phyloP scores from a whole-genome alignment of 2,113 vertebrate genomes.

The Sclerurus mexicanus region DNA sequence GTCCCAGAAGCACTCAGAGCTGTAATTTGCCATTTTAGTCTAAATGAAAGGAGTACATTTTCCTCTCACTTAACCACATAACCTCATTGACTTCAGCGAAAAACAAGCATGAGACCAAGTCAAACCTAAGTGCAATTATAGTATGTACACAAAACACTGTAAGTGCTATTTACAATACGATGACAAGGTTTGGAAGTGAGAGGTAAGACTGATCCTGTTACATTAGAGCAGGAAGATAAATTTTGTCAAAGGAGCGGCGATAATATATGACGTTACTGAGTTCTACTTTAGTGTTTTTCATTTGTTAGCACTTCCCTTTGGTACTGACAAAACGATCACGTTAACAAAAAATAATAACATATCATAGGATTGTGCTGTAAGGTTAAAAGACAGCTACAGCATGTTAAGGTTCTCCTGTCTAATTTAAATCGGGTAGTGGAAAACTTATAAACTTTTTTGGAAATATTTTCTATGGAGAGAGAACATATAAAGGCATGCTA shows the following conservation, averaged over 20 bases:
- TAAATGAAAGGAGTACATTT: constrained; percentile 14
- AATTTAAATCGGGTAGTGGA: not conserved
- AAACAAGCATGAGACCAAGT: not conserved
- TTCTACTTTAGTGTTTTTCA: not conserved
- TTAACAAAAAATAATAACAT: not conserved
- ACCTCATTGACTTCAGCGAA: constrained; percentile 13
- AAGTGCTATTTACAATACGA: not conserved
- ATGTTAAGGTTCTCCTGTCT: not conserved
- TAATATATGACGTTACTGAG: not conserved
- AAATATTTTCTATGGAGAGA: not conserved
- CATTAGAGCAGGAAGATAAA: not conserved
- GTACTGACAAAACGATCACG: not conserved
- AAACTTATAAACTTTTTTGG: not conserved
- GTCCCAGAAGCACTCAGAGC: not conserved
- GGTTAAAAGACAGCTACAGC: not conserved
- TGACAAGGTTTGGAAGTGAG: not conserved
- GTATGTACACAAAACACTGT: not conserved
- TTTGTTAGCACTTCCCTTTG: not conserved
- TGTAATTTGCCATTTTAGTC: constrained; percentile 25
- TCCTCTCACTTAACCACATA: not conserved
- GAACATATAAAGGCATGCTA: not conserved
- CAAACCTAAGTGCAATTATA: not conserved
- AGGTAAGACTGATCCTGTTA: not conserved
- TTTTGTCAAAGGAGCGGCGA: not conserved
- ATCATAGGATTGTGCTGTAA: not conserved